Percentiles rank a stretch among this genome's conserved stretches.
Evolutionary conservation across 2,797 vertebrate species (phyloP).

Genomic region (Amblyopsis hoosieri): DNA sequence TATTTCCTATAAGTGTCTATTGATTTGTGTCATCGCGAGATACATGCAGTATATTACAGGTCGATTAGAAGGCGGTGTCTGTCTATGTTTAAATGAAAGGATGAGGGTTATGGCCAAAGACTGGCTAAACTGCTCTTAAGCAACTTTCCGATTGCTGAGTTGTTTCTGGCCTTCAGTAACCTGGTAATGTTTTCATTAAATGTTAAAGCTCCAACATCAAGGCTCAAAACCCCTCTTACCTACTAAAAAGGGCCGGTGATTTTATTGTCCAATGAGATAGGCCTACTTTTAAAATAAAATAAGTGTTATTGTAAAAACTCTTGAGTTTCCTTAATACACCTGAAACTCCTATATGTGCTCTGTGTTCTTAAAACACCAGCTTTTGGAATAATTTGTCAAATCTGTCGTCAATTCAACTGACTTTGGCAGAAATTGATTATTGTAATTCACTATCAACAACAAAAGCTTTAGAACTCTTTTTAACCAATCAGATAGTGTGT

Average conservation of each 20-base stretch:
- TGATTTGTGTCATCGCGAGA: conserved; percentile 77
- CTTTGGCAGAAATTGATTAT: too few relatives aligned
- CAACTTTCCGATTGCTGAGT: conserved; percentile 62
- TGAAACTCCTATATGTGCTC: conserved; percentile 21
- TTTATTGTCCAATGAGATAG: conserved; percentile 6
- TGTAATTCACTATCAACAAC: too few relatives aligned
- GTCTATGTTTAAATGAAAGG: conserved; percentile 61
- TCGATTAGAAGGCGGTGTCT: conserved; percentile 73
- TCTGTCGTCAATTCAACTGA: too few relatives aligned
- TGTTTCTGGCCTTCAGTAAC: conserved; percentile 60
- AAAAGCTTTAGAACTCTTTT: too few relatives aligned
- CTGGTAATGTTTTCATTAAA: conserved; percentile 57
- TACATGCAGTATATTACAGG: conserved; percentile 73
- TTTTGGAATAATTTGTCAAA: too few relatives aligned
- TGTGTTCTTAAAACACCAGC: conserved; percentile 16
- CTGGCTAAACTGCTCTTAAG: conserved; percentile 61
- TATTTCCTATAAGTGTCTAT: conserved; percentile 65
- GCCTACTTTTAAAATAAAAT: too few relatives aligned
- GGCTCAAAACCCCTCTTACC: conserved; percentile 26
- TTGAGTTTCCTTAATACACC: conserved; percentile 16
- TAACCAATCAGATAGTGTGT: too few relatives aligned
- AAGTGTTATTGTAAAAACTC: too few relatives aligned
- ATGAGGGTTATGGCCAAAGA: conserved; percentile 23
- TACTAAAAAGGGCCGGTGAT: conserved; percentile 8
- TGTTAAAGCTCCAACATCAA: conserved; percentile 49